These are phyloP conservation scores for Drosophila pegasa DNA, from an alignment of 2,888 invertebrate genomes.

Conservation along the genomic window DNA sequence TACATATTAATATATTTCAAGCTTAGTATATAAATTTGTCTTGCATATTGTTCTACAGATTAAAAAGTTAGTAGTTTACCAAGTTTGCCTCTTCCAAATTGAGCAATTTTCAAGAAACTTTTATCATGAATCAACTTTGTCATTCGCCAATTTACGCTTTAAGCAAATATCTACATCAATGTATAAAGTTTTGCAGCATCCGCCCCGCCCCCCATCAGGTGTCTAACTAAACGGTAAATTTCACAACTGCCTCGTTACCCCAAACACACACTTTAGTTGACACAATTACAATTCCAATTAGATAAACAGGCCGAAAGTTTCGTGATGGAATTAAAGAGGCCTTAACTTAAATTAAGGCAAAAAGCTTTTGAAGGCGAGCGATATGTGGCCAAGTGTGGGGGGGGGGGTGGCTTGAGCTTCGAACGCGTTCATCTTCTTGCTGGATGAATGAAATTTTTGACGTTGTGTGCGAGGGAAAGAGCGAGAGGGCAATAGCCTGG, in stretches of 20 bases:
- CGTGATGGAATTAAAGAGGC: conserved; percentile 38
- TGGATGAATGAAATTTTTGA: conserved; percentile 74
- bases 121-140: neutral
- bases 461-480: conserved; percentile 25
- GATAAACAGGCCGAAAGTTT: conserved; percentile 27
- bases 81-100: neutral
- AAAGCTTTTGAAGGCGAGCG: conserved; percentile 17
- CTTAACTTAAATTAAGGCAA: conserved; percentile 52
- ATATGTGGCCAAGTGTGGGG: neutral
- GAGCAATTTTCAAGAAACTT: neutral
- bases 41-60: neutral
- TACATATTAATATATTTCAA: neutral
- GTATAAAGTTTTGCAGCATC: conserved; percentile 9
- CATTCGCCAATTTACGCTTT: no score
- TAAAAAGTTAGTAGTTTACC: neutral
- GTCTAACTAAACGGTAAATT: conserved; percentile 20
- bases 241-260: conserved; percentile 31
- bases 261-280: conserved; percentile 34
- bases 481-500: conserved; percentile 18
- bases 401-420: neutral
- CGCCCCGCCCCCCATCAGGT: conserved; percentile 17
- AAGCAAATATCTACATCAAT: neutral
- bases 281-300: conserved; percentile 41
- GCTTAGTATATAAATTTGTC: no score
- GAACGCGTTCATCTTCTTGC: conserved; percentile 56